Evolutionary conservation across 1,140 invertebrate genomes (phyloP).

Genomic region (Scaptomyza montana): DNA sequence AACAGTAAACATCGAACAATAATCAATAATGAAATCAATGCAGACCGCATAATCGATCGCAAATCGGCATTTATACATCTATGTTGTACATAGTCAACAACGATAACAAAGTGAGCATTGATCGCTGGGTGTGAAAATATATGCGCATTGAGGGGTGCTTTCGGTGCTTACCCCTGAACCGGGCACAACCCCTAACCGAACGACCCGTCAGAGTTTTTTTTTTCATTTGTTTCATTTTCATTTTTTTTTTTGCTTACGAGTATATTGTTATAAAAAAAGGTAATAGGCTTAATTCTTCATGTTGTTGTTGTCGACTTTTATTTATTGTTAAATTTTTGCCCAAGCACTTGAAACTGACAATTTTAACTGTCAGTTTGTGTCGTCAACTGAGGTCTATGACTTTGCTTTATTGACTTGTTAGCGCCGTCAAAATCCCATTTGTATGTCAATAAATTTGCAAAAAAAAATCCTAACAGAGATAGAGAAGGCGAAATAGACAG

Average conservation of each 20-base stretch:
- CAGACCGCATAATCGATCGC: constrained; percentile 74
- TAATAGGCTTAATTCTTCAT: constrained; percentile 74
- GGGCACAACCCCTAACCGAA: constrained; percentile 59
- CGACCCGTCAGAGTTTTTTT: constrained; percentile 54
- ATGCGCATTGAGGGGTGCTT: constrained; percentile 57
- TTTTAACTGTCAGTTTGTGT: constrained; percentile 56
- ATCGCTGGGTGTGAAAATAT: constrained; percentile 53
- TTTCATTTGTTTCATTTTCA: constrained; percentile 33
- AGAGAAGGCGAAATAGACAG: constrained; percentile 15
- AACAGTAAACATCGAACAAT: constrained; percentile 22
- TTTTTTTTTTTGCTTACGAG: constrained; percentile 21
- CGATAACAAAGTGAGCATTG: constrained; percentile 67
- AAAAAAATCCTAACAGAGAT: constrained; percentile 33
- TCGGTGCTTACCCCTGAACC: constrained; percentile 1
- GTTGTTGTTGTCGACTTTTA: constrained; percentile 52
- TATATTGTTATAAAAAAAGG: constrained; percentile 58
- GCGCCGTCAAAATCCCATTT: constrained; percentile 78
- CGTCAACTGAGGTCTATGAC: constrained; percentile 48
- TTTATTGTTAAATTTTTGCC: constrained; percentile 79
- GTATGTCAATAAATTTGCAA: constrained; percentile 79
- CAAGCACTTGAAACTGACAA: constrained; percentile 80
- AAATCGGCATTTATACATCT: constrained; percentile 31
- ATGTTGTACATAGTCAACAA: constrained; percentile 7
- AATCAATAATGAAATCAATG: constrained; percentile 50
- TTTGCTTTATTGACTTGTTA: constrained; percentile 79